Base-by-base conservation (phyloP, 2,797 vertebrate species). In the Melanogrammus aeglefinus region DNA sequence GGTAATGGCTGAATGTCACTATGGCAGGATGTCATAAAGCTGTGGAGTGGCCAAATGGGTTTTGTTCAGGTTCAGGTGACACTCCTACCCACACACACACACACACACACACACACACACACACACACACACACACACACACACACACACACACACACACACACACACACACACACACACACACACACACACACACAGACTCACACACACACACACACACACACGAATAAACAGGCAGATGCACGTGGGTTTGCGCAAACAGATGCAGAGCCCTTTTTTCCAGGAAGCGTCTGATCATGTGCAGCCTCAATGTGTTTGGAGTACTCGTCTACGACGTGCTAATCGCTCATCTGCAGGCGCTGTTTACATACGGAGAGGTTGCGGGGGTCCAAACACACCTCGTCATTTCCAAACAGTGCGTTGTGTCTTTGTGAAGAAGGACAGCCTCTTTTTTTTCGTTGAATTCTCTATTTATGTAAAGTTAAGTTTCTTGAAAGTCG, bases 11-110 rank as follows among this genome's bases (percentile, higher is more conserved):
- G 88, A 92, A 94, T 92, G 91, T 92, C 89, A 91, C 91, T 91
- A 93, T 91, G 88, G 90, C 92, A 91, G 93, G 89, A 94, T 93
- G 92, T 93, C 90, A 88, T 94, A 94, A 93, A 93, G 91, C 90
- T 92, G 86, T 91, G 88, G 90, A 93, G 92, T 88, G 85, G 88
- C 89, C 91, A 94, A 93, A 94, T 94, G 93, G 91, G 88, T 92
- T 93, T 92, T 93, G 91, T 93, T 93, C 91, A 88, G 92, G 91
- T 90, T 92, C 88, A 92, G 88, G 86, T 92, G 91, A 91, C 90
- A 90, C 87, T 85, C 63, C 84, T 86, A 87, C 89, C 80, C 76
- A 47, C 51, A 0, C 39, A 35, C 75, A 76, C 21, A 36, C 82
- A 75, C 82, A 80, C 84, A 84, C 57, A 79, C 80, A 83, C 41